Base-by-base conservation (phyloP, 2,888 invertebrate species). In the Patella depressa region DNA sequence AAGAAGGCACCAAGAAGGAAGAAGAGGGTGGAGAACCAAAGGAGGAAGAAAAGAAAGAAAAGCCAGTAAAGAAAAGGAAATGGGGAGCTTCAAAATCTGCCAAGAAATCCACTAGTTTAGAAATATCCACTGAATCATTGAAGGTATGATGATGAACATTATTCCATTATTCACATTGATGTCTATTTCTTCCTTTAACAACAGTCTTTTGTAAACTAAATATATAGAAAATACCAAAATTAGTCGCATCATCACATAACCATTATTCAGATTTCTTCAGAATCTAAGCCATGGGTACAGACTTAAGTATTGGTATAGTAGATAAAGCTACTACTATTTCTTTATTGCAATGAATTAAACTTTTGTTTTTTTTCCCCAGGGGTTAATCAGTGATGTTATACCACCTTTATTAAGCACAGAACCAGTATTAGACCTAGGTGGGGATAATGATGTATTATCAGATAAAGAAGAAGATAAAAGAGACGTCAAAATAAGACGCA, bases 71-170 rank as follows among this genome's bases (percentile, higher is more conserved):
- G 81, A 88, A 85, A 81, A 83, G 91, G 69, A 88, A 88, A 76
- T 91, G 91, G 91, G 90, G 90, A 53, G 88, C 90, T 29, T 85
- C 85, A 34, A 81, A 82, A 19, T 73, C 81, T 55, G 80, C 81
- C 34, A 88, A 85, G 79, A 87, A 86, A 73, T 77, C 87, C 1
- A 82, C 88, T 14, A 86, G 84, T 72, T 81, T 90, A 57, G 86
- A 86, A 57, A 90, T 91, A 29, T 90, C 90, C 73, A 89, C 91
- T 74, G 90, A 91, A 59, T 90, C 90, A 14, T 86, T 91, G 12
- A 91, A 91, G 90, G 90, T 91, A 72, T 55, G 65, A 5, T 19
- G 65, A 5, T 17, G 3, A n/a, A 0, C 34, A 45, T 45, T 7
- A 45, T 17, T 59, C 59, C 17, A 4, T 59, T 12, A 19, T 59